phyloP scores from a whole-genome alignment of 2,113 vertebrate species.

The Triplophysa rosa region DNA sequence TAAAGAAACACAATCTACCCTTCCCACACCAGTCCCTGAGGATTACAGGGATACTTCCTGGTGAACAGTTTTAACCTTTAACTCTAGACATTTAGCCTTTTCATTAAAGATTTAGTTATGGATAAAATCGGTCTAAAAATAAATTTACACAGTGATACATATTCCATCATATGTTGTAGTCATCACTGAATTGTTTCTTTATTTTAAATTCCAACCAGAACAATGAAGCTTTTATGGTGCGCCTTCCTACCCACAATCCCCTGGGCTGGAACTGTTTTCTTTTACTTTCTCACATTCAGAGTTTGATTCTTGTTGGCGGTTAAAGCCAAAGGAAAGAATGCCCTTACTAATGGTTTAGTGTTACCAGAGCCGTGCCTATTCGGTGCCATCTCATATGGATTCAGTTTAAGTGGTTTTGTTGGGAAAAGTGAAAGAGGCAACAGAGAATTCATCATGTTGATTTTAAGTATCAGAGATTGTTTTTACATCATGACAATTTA shows the following conservation, averaged over 20 bases:
- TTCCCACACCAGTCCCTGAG: not conserved
- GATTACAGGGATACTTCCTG: conserved; percentile 7
- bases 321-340: conserved; percentile 25
- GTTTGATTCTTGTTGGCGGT: conserved; percentile 20
- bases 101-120: not conserved
- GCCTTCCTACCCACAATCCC: conserved; percentile 12
- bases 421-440: not conserved
- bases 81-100: not conserved
- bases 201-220: conserved; percentile 30
- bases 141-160: not conserved
- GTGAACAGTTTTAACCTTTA: not conserved
- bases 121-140: not conserved
- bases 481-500: not conserved
- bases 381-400: conserved; percentile 66
- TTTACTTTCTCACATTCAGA: conserved; percentile 24
- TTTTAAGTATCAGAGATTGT: conserved; percentile 1
- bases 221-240: conserved; percentile 18
- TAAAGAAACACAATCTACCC: conserved; percentile 39
- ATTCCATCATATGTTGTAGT: not conserved
- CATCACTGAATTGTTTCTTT: not conserved
- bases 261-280: conserved; percentile 32
- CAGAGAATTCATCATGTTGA: conserved; percentile 7
- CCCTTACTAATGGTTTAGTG: conserved; percentile 32
- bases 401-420: conserved; percentile 31
- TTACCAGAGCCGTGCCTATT: conserved; percentile 48